Conservation (phyloP, 2,797 vertebrate species). For the Protosalanx chinensis region DNA sequence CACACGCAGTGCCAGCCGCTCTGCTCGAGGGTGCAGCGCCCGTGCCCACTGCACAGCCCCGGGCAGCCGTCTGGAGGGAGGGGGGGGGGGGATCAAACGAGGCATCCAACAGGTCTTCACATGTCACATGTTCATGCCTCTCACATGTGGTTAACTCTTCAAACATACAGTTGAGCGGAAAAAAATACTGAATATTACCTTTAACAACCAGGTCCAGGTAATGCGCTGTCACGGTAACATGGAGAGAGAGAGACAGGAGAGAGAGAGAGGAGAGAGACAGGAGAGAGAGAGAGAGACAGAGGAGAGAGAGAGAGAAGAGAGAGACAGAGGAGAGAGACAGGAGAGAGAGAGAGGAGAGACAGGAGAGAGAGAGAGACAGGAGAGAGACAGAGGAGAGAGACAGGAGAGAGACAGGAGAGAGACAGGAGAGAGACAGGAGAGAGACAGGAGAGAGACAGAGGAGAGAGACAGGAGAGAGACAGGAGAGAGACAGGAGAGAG, state of each 20-base stretch:
- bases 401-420: conserved; percentile 30
- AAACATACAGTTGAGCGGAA: not conserved
- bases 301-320: not conserved
- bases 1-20: conserved; percentile 88
- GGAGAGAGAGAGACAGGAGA: not conserved
- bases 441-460: too few relatives aligned
- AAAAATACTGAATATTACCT: conserved; percentile 67
- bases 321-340: not conserved
- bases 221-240: conserved; percentile 68
- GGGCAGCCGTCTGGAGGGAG: conserved; percentile 77
- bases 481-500: not conserved
- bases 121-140: not conserved
- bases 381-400: too few relatives aligned
- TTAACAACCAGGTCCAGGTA: conserved; percentile 81
- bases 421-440: not conserved
- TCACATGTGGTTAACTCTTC: not conserved
- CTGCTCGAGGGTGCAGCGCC: conserved; percentile 85
- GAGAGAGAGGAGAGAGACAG: too few relatives aligned
- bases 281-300: too few relatives aligned
- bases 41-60: conserved; percentile 84
- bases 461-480: conserved; percentile 54
- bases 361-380: too few relatives aligned
- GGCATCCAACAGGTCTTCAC: not conserved
- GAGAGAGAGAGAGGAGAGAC: too few relatives aligned
- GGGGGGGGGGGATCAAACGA: not conserved